phyloP scores from a whole-genome alignment of 2,888 invertebrate species.

The Nomada fabriciana region DNA sequence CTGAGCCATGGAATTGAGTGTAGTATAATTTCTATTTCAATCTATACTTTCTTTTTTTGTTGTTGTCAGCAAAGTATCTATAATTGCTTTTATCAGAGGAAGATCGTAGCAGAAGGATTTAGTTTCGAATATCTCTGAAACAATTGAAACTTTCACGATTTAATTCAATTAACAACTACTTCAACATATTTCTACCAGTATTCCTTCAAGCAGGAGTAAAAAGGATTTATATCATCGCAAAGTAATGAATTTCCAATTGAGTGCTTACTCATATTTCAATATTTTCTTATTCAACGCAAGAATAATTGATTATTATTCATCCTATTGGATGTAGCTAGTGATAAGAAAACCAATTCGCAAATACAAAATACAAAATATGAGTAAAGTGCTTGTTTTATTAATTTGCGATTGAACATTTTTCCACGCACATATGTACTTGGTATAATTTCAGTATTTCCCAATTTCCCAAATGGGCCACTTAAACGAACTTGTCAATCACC shows the following conservation, averaged over 20 bases:
- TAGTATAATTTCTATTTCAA: background rate
- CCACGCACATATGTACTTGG: no score
- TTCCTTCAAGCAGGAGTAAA: no score
- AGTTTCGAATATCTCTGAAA: background rate
- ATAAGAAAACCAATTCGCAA: no score
- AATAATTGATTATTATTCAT: no score
- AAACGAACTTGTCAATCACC: constrained; percentile 7
- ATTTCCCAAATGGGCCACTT: background rate
- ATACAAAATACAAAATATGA: no score
- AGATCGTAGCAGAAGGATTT: background rate
- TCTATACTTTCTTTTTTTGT: background rate
- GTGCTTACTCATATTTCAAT: no score
- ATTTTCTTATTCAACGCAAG: no score
- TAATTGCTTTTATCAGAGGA: background rate
- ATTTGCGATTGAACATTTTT: background rate
- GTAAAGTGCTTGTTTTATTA: no score
- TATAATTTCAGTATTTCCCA: constrained; percentile 2
- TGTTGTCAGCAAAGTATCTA: background rate
- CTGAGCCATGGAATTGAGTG: background rate
- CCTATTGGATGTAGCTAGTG: no score
- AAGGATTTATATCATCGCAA: no score
- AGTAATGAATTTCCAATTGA: no score
- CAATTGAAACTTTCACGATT: background rate
- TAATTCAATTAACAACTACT: background rate
- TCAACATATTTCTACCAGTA: background rate